phyloP scores from a whole-genome alignment of 2,113 vertebrate genomes.

The Asarcornis scutulata region DNA sequence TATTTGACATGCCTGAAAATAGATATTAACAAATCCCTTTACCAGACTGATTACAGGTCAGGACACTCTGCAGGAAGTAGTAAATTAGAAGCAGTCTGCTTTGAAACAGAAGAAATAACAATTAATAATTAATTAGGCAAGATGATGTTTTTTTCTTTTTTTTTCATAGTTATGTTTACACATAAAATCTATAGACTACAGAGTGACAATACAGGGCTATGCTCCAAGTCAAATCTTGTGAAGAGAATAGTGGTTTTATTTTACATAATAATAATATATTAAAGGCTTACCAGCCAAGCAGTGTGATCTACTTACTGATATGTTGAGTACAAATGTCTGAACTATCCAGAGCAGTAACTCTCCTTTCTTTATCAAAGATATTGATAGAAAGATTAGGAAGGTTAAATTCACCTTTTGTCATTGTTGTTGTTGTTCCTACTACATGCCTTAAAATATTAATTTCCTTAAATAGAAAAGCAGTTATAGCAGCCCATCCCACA shows the following conservation, averaged over 20 bases:
- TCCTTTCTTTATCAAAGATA: background rate
- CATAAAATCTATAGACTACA: background rate
- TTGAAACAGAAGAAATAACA: background rate
- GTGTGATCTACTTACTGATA: background rate
- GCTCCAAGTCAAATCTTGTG: background rate
- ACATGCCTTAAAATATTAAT: accelerated
- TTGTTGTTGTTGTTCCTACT: background rate
- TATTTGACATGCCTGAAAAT: background rate
- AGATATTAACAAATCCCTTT: background rate
- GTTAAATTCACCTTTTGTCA: background rate
- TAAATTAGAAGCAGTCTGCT: background rate
- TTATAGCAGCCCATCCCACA: background rate
- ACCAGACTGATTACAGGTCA: background rate
- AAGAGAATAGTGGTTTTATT: background rate
- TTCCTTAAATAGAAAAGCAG: background rate
- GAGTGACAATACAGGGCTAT: background rate
- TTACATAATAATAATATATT: background rate
- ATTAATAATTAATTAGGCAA: conserved; percentile 27
- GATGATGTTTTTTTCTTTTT: background rate
- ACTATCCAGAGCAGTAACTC: background rate
- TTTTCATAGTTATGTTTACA: background rate
- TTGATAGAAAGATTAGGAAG: background rate
- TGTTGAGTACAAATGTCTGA: background rate
- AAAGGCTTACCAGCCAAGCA: background rate
- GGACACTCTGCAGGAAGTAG: background rate